Percentiles rank a stretch among this genome's conserved stretches.
phyloP scores from a whole-genome alignment of 2,888 invertebrate species.

The Chrysomela aeneicollis region DNA sequence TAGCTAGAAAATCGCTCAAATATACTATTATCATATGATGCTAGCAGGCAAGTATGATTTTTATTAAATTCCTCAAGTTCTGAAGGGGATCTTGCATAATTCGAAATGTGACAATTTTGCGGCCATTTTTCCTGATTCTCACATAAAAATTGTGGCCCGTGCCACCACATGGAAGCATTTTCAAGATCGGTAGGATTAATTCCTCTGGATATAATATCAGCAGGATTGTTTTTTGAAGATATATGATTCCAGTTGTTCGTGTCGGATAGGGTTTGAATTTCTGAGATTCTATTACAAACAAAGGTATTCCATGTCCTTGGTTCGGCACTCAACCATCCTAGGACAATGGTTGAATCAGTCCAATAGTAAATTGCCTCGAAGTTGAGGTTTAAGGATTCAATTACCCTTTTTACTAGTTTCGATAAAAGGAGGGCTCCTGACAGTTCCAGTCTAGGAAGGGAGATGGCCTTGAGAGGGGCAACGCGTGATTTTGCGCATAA shows the following conservation, averaged over 20 bases:
- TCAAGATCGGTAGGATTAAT: conserved; percentile 19
- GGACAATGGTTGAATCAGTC: conserved; percentile 45
- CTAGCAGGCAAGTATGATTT: background rate
- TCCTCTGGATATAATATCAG: conserved; percentile 49
- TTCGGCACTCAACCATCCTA: conserved; percentile 41
- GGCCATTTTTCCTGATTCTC: conserved; percentile 2
- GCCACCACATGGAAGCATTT: conserved; percentile 35
- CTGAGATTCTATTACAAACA: conserved; percentile 42
- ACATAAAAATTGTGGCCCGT: conserved; percentile 29
- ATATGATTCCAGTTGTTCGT: conserved; percentile 42
- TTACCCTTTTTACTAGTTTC: conserved; percentile 27
- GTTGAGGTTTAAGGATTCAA: conserved; percentile 21
- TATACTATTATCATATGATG: background rate
- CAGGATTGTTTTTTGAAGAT: conserved; percentile 27
- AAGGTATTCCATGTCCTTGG: conserved; percentile 44
- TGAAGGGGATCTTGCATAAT: too few species aligned
- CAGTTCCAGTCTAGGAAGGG: conserved; percentile 36
- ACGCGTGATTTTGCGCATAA: conserved; percentile 38
- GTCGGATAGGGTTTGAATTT: conserved; percentile 38
- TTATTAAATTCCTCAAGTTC: background rate
- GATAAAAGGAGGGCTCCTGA: conserved; percentile 37
- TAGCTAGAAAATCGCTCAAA: conserved; percentile 8
- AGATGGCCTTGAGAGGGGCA: conserved; percentile 33
- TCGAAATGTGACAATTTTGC: background rate
- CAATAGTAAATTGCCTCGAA: conserved; percentile 32